A percentile compares a stretch with the other conserved stretches of the same genome.
phyloP scores from a whole-genome alignment of 1,140 invertebrate genomes.

The Drosophila subobscura region DNA sequence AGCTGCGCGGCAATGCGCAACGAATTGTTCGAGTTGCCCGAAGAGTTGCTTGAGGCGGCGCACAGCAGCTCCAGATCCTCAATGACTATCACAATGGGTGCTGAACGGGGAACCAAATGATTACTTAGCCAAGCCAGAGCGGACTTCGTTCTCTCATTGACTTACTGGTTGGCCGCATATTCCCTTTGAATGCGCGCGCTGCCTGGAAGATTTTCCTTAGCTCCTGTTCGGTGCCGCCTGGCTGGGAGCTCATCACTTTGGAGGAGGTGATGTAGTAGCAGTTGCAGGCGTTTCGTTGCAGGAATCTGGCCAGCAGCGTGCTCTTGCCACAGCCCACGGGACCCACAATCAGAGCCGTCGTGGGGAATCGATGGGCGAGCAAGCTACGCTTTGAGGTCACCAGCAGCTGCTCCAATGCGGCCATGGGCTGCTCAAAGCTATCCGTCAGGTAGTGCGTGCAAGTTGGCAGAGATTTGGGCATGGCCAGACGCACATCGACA shows the following conservation, averaged over 20 bases:
- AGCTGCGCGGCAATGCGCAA: conserved; percentile 75
- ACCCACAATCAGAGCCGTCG: conserved; percentile 66
- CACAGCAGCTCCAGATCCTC: conserved; percentile 83
- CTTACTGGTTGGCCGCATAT: conserved; percentile 49
- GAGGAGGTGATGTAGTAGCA: conserved; percentile 62
- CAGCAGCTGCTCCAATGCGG: conserved; percentile 54
- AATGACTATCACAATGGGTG: conserved; percentile 70
- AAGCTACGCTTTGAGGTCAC: neutral
- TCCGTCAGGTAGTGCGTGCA: conserved; percentile 7
- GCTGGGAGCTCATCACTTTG: conserved; percentile 69
- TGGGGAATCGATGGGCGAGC: conserved; percentile 15
- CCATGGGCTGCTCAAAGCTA: conserved; percentile 48
- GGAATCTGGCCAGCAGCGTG: conserved; percentile 47
- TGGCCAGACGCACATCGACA: conserved; percentile 40
- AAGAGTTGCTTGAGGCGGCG: conserved; percentile 37
- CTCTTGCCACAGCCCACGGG: conserved; percentile 70
- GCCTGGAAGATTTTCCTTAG: conserved; percentile 82
- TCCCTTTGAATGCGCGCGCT: conserved; percentile 62
- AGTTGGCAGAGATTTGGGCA: conserved; percentile 11
- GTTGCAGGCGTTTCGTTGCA: conserved; percentile 52
- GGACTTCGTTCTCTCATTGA: no score
- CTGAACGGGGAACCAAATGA: neutral
- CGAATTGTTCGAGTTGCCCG: conserved; percentile 53
- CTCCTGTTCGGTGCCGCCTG: conserved; percentile 83
- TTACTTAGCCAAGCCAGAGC: neutral